A percentile compares a stretch with the other conserved stretches of the same genome.
These are phyloP conservation scores for Elegia similella DNA, from an alignment of 2,888 invertebrate genomes.

Conservation along the genomic window DNA sequence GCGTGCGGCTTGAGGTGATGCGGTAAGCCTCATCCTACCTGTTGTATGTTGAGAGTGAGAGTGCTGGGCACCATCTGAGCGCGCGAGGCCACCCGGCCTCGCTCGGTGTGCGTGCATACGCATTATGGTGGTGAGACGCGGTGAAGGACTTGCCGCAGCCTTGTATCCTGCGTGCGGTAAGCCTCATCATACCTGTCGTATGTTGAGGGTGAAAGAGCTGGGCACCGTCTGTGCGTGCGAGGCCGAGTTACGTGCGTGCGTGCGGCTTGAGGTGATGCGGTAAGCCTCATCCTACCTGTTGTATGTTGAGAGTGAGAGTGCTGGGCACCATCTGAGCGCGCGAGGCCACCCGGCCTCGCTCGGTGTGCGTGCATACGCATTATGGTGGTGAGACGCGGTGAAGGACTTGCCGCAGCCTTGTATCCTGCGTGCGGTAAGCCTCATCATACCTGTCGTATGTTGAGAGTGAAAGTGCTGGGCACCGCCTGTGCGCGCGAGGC, in stretches of 20 bases:
- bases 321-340: constrained; percentile 28
- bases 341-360: constrained; percentile 92
- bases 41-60: neutral
- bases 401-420: too few species aligned
- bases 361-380: constrained; percentile 86
- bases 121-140: constrained; percentile 86
- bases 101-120: constrained; percentile 89
- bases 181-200: neutral
- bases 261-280: constrained; percentile 95
- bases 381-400: too few species aligned
- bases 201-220: neutral
- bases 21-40: neutral
- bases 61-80: neutral
- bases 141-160: constrained; percentile 96
- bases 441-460: neutral
- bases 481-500: constrained; percentile 77
- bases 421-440: neutral
- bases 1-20: constrained; percentile 96
- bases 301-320: neutral
- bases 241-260: constrained; percentile 89
- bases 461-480: neutral
- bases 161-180: constrained; percentile 83
- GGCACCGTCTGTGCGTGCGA: constrained; percentile 58
- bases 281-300: neutral
- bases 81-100: constrained; percentile 89